phyloP scores from a whole-genome alignment of 2,797 vertebrate species.

The Sebastes reedi region DNA sequence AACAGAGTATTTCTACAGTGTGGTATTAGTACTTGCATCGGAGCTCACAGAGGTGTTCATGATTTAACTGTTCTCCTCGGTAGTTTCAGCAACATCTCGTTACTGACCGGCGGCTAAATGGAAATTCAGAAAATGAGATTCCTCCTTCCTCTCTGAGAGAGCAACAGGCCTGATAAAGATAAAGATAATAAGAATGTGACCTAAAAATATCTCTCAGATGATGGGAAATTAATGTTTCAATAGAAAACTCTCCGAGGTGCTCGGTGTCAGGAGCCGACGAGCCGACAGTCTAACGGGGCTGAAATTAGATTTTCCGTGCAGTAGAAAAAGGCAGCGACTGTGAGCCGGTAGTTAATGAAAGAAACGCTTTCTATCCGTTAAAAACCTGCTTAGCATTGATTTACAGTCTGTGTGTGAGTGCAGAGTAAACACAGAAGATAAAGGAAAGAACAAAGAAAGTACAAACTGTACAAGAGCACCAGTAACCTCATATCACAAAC shows the following conservation, averaged over 20 bases:
- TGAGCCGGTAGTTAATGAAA: constrained; percentile 6
- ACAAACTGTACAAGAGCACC: not conserved
- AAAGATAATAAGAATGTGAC: not conserved
- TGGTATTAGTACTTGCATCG: not conserved
- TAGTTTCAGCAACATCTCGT: not conserved
- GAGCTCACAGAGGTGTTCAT: not conserved
- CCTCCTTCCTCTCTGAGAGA: not conserved
- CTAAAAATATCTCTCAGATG: constrained; percentile 9
- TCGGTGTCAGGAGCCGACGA: not conserved
- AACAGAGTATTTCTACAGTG: no score
- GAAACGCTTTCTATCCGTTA: not conserved
- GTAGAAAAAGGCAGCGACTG: not conserved
- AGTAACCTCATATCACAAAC: not conserved
- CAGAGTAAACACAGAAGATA: not conserved
- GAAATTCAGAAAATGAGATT: not conserved
- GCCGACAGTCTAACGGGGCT: constrained; percentile 6
- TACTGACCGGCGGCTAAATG: not conserved
- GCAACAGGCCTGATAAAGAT: not conserved
- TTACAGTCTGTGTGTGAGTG: not conserved
- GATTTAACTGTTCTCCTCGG: not conserved
- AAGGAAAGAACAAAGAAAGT: no score
- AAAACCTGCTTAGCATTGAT: not conserved
- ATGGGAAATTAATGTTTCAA: constrained; percentile 1
- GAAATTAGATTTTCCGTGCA: constrained; percentile 6
- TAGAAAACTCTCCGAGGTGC: not conserved